A percentile compares a stretch with the other conserved stretches of the same genome.
Evolutionary conservation across 2,797 vertebrate genomes (phyloP).

Genomic region (Clamator glandarius): DNA sequence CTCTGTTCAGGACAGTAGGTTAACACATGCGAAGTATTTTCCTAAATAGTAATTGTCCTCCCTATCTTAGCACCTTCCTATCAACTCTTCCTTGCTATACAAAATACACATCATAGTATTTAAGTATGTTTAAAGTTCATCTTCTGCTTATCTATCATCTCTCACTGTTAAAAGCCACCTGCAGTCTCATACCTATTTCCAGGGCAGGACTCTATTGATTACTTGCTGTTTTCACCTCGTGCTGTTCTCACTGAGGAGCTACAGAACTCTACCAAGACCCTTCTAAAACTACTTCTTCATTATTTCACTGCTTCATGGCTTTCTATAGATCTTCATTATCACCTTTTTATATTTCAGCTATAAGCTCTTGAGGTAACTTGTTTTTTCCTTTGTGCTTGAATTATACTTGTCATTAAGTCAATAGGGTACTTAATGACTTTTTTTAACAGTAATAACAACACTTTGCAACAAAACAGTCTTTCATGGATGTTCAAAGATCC

Average conservation of each 20-base stretch:
- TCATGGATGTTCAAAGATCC: background rate
- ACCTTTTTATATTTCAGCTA: background rate
- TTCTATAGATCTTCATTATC: background rate
- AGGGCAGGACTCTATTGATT: background rate
- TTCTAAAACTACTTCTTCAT: background rate
- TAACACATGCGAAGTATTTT: background rate
- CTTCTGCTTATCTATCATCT: background rate
- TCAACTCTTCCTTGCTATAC: background rate
- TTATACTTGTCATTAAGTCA: background rate
- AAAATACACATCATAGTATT: background rate
- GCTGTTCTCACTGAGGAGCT: background rate
- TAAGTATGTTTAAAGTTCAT: background rate
- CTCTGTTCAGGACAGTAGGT: background rate
- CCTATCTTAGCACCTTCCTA: background rate
- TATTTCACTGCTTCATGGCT: background rate
- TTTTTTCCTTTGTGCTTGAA: background rate
- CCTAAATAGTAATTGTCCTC: background rate
- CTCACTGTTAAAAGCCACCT: background rate
- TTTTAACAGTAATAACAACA: background rate
- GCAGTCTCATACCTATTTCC: background rate
- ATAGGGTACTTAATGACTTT: background rate
- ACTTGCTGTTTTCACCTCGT: background rate
- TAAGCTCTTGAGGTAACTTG: background rate
- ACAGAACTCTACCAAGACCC: background rate
- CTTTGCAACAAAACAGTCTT: background rate